Conservation (phyloP, 2,888 invertebrate species). For the Patella pellucida region DNA sequence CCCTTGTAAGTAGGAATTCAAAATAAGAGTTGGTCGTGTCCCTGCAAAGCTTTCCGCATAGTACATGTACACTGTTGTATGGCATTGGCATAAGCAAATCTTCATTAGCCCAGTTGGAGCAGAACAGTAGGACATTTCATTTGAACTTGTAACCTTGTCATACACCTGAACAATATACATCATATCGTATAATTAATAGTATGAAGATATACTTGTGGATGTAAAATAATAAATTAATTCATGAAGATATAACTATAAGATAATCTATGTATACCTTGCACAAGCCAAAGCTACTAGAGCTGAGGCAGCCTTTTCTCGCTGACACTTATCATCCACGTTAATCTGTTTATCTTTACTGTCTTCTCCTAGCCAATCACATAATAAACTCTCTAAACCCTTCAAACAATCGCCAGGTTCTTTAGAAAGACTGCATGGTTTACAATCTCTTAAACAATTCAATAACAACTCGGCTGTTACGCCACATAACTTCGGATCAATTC, state of each 20-base stretch:
- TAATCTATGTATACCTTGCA: conserved; percentile 61
- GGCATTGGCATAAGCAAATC: too few relatives aligned
- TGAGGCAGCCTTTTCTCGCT: conserved; percentile 63
- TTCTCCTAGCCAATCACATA: conserved; percentile 69
- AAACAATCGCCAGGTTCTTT: conserved; percentile 70
- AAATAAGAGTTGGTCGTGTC: too few relatives aligned
- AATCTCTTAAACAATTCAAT: conserved; percentile 65
- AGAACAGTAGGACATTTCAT: too few relatives aligned
- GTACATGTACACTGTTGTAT: too few relatives aligned
- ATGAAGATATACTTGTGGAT: background rate
- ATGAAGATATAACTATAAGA: background rate
- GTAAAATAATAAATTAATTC: background rate
- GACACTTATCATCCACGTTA: conserved; percentile 41
- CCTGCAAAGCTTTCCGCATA: too few relatives aligned
- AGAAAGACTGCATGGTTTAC: conserved; percentile 65
- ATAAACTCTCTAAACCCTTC: conserved; percentile 65
- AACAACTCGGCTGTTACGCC: conserved; percentile 66
- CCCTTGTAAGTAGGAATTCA: too few relatives aligned
- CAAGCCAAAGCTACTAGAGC: conserved; percentile 68
- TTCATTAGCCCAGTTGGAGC: too few relatives aligned
- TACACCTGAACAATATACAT: too few relatives aligned
- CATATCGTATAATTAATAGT: background rate
- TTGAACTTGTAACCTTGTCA: too few relatives aligned
- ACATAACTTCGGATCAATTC: conserved; percentile 63
- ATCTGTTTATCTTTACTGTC: conserved; percentile 37